Conservation (phyloP, 2,113 vertebrate species). For the Dicrurus megarhynchus region DNA sequence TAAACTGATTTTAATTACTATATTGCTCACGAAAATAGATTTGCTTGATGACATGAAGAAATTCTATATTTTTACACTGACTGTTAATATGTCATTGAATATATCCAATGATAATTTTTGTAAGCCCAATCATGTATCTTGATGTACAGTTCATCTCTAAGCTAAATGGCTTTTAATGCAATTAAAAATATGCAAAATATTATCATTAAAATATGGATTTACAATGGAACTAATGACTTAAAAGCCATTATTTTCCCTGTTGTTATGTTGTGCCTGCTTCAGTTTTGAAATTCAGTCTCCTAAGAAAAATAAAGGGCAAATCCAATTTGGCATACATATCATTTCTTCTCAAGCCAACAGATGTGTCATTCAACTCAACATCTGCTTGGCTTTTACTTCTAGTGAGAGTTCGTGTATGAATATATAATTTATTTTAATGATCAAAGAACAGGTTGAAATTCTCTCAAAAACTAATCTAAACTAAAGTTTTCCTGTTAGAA, state of each 20-base stretch:
- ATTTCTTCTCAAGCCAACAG: conserved; percentile 48
- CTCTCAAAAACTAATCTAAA: background rate
- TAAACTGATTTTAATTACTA: conserved; percentile 36
- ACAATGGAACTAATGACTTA: background rate
- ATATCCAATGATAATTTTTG: background rate
- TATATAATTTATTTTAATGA: conserved; percentile 35
- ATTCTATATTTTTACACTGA: background rate
- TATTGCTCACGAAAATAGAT: conserved; percentile 1
- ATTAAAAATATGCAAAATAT: background rate
- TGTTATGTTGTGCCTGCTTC: background rate
- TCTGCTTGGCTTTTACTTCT: conserved; percentile 52
- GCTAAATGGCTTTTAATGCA: background rate
- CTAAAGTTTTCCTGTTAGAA: background rate
- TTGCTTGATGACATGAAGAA: background rate
- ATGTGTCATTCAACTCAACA: conserved; percentile 66
- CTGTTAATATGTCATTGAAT: background rate
- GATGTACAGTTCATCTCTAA: background rate
- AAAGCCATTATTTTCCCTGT: conserved; percentile 35
- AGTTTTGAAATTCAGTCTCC: conserved; percentile 19
- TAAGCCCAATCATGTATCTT: background rate
- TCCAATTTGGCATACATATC: conserved; percentile 31
- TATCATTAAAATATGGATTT: background rate
- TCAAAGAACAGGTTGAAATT: conserved; percentile 10
- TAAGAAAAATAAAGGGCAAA: conserved; percentile 40
- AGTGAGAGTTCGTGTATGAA: background rate